Base-by-base conservation (phyloP, 1,140 invertebrate genomes). In the Adoxophyes honmai region DNA sequence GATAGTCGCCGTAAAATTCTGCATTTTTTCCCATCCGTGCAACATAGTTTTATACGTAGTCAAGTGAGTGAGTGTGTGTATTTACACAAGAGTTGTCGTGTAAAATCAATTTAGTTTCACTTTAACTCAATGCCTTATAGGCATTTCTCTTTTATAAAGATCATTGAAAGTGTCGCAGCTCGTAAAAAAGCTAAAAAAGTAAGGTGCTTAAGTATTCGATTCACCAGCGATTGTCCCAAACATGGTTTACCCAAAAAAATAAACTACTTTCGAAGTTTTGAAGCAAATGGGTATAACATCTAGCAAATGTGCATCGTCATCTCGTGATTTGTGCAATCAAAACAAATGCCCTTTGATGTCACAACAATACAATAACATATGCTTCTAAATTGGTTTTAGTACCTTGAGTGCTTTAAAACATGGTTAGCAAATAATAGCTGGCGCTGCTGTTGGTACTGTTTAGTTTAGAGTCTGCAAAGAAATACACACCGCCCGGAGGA, bases 231-330 rank as follows among this genome's bases (percentile, higher is more conserved):
- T 15, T 36, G 51, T 14, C 15, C 34, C 34, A 35, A 53, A 53
- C 52, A 53, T 33, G 52, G 16, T 53, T 34, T 35, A 14, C 21
- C 21, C 16, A 48, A 14, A 53, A 53, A 53, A 36, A 35, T 5
- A 13, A 51, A 34, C 48, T 33, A 52, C 52, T 53, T 53, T 53
- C 52, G 33, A 53, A 53, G 33, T 34, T 53, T 36, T 36, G 9
- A 8, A 53, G 33, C 15, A 34, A 53, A 53, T 10, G 28, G 52
- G 33, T 18, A 28, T 33, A 53, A 53, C 5, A 0, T 39, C 9
- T 44, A 18, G 18, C 15, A 33, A 21, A 48, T 21, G 21, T 28
- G 42, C 21, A 11, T n/a, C 42, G 42, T 48, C 42, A 48, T 48
- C 42, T 11, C 21, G 42, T 48, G 6, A 21, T 44, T 28, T 48